Evolutionary conservation across 2,888 invertebrate species (phyloP).

Genomic region (Vandiemenella viatica): DNA sequence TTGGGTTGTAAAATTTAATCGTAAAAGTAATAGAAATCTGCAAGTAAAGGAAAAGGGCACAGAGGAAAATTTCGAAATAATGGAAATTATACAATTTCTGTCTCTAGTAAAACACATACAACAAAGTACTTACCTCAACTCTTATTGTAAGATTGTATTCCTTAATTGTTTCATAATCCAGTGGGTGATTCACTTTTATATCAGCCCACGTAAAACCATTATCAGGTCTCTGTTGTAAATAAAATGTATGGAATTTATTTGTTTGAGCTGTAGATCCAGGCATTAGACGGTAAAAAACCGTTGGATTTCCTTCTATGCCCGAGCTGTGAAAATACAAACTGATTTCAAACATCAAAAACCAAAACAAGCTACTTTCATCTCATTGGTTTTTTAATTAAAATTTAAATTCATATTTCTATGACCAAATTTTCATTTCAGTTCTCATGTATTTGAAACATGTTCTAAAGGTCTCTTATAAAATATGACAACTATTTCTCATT

Average conservation of each 20-base stretch:
- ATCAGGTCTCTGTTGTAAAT: constrained; percentile 84
- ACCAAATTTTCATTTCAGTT: background rate
- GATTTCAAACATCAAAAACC: background rate
- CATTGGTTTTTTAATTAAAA: background rate
- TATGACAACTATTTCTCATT: too few species aligned
- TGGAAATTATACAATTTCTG: background rate
- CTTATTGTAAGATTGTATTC: constrained; percentile 91
- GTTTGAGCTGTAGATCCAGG: constrained; percentile 91
- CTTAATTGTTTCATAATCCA: constrained; percentile 88
- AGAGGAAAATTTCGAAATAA: background rate
- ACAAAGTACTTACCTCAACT: constrained; percentile 88
- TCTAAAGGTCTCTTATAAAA: background rate
- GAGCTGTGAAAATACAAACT: constrained; percentile 46
- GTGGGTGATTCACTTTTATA: constrained; percentile 88
- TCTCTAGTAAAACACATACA: background rate
- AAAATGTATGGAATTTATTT: constrained; percentile 89
- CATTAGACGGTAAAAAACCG: constrained; percentile 89
- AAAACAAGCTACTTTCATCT: background rate
- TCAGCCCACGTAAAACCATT: constrained; percentile 90
- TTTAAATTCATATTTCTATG: background rate
- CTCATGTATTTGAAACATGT: background rate
- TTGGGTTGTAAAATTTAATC: background rate
- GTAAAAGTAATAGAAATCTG: constrained; percentile 12
- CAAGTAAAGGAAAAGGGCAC: constrained; percentile 1
- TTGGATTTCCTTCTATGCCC: constrained; percentile 90